These are phyloP conservation scores for Porites lutea DNA, from an alignment of 64 coral and sea anemone genomes.

Conservation along the genomic window DNA sequence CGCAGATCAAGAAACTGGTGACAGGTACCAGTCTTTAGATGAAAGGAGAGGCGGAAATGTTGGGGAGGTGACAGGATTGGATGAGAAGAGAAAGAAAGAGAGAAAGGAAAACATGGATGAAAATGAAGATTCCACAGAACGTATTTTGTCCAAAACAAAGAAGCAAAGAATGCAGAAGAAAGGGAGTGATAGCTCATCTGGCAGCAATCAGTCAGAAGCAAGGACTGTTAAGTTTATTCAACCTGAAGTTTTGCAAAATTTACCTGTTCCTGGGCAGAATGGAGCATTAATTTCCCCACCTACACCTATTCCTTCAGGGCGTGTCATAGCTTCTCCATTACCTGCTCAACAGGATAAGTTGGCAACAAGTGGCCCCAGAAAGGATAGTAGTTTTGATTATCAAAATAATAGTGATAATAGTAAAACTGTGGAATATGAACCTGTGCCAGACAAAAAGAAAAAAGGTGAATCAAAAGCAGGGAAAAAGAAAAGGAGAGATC, in stretches of 20 bases:
- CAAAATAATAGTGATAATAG: neutral
- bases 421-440: neutral
- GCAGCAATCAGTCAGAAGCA: slow-evolving; percentile 22
- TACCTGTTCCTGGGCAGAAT: slow-evolving; percentile 56
- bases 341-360: neutral
- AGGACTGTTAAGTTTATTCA: slow-evolving; percentile 85
- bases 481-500: slow-evolving; percentile 75
- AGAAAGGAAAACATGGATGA: slow-evolving; percentile 20
- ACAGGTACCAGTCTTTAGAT: neutral
- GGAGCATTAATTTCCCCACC: slow-evolving; percentile 55
- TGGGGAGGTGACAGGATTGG: neutral
- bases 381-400: slow-evolving; percentile 6
- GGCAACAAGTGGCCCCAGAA: neutral
- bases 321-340: slow-evolving; percentile 76
- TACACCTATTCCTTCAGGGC: slow-evolving; percentile 78
- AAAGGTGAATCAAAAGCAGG: slow-evolving; percentile 41
- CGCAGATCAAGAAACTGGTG: neutral
- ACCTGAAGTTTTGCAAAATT: slow-evolving; percentile 72
- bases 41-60: neutral
- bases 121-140: slow-evolving; percentile 7
- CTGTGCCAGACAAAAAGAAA: slow-evolving; percentile 33
- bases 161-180: slow-evolving; percentile 26
- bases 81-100: neutral
- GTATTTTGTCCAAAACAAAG: slow-evolving; percentile 29
- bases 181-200: slow-evolving; percentile 24